Conservation (phyloP, 2,888 invertebrate species). For the Lycia hirtaria region DNA sequence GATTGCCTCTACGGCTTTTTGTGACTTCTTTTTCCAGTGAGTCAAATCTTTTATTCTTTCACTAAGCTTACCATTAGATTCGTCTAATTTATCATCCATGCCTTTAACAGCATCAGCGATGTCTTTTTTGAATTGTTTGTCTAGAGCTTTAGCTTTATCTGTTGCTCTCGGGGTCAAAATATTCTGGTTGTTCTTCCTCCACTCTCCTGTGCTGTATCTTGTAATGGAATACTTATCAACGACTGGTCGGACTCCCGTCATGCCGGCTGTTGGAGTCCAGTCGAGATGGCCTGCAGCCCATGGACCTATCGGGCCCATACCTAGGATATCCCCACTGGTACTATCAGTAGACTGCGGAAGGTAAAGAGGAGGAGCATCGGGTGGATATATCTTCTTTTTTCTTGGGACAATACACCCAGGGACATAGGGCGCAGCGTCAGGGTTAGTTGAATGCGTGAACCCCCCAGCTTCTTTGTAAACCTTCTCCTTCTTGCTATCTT, state of each 20-base stretch:
- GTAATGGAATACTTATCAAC: conserved; percentile 92
- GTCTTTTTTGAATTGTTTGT: conserved; percentile 57
- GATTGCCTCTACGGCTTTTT: conserved; percentile 86
- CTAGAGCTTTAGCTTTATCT: conserved; percentile 63
- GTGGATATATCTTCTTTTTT: conserved; percentile 60
- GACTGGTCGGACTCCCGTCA: conserved; percentile 90
- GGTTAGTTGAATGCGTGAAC: conserved; percentile 40
- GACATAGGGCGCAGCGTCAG: conserved; percentile 55
- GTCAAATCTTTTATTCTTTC: conserved; percentile 74
- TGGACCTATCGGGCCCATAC: conserved; percentile 84
- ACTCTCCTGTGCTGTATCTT: conserved; percentile 89
- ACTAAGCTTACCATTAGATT: conserved; percentile 66
- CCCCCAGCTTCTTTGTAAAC: conserved; percentile 51
- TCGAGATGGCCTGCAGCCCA: conserved; percentile 92
- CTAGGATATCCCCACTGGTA: conserved; percentile 73
- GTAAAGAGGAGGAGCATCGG: conserved; percentile 70
- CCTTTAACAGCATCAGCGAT: conserved; percentile 84
- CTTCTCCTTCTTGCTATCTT: background rate
- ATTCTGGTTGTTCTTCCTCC: conserved; percentile 87
- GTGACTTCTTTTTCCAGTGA: conserved; percentile 89
- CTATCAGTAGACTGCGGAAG: conserved; percentile 74
- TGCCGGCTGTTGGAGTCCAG: conserved; percentile 90
- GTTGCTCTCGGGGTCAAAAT: conserved; percentile 70
- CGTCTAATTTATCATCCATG: conserved; percentile 81
- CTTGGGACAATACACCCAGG: conserved; percentile 70